Evolutionary conservation across 2,113 vertebrate species (phyloP).

Genomic region (Ploceus nigricollis): DNA sequence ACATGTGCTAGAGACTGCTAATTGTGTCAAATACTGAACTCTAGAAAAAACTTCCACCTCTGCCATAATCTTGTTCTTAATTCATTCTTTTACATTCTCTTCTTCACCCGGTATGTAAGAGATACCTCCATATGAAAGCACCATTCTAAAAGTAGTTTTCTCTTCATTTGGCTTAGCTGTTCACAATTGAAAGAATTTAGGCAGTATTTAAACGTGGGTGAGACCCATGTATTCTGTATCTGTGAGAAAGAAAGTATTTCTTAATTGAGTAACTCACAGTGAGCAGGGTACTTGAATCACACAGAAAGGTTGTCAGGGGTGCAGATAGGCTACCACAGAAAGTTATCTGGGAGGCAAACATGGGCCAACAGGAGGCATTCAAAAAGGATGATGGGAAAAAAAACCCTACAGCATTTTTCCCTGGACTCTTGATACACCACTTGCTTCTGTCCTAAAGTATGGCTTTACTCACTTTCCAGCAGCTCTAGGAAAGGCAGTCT

Average conservation of each 20-base stretch:
- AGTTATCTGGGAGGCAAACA: background rate
- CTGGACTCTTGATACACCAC: accelerated
- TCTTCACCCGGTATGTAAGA: background rate
- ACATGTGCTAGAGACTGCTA: background rate
- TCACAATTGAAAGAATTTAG: background rate
- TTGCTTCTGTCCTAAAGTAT: background rate
- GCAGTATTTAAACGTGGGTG: background rate
- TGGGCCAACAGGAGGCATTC: background rate
- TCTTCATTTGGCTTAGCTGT: background rate
- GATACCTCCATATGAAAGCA: slow-evolving; percentile 7
- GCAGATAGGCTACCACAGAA: background rate
- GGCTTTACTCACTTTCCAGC: background rate
- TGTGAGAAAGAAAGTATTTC: background rate
- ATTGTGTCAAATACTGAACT: background rate
- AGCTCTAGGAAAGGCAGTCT: background rate
- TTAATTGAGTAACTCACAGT: background rate
- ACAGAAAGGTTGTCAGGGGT: background rate
- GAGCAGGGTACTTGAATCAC: background rate
- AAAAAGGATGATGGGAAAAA: background rate
- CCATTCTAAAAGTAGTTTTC: background rate
- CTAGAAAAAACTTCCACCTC: background rate
- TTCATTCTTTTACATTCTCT: background rate
- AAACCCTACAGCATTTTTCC: background rate
- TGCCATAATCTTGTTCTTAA: background rate
- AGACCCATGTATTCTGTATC: background rate